These are phyloP conservation scores for Antechinus stuartii DNA, from an alignment of 2,113 vertebrate genomes.

Conservation along the genomic window DNA sequence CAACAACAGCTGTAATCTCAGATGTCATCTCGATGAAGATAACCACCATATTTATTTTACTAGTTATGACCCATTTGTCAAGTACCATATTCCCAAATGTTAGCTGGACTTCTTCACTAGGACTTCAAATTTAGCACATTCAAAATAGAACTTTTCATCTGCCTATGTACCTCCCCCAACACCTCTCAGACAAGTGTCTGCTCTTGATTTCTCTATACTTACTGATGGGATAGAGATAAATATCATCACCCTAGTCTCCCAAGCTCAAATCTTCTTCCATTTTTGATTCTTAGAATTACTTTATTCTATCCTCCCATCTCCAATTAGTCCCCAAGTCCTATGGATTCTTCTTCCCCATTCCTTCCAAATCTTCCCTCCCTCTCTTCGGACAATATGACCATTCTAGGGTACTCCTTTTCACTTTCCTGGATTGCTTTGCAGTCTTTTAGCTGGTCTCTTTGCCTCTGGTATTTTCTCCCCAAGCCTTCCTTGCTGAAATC, in stretches of 20 bases:
- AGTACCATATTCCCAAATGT: not conserved
- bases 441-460: not conserved
- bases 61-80: not conserved
- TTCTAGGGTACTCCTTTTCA: not conserved
- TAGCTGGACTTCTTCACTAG: not conserved
- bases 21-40: not conserved
- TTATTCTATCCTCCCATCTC: not conserved
- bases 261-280: not conserved
- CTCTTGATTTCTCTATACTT: not conserved
- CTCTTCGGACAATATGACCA: not conserved
- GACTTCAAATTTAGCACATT: not conserved
- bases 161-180: not conserved
- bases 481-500: not conserved
- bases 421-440: not conserved
- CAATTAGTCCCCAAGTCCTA: not conserved
- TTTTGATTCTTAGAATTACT: not conserved
- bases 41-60: not conserved
- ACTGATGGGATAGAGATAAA: not conserved
- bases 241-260: not conserved
- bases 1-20: not conserved
- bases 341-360: not conserved
- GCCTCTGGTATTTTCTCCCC: not conserved
- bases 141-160: not conserved
- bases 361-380: not conserved
- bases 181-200: not conserved